Percentiles rank a stretch among this genome's conserved stretches.
These are phyloP conservation scores for Drosophila imparisetae DNA, from an alignment of 2,888 invertebrate genomes.

Conservation along the genomic window DNA sequence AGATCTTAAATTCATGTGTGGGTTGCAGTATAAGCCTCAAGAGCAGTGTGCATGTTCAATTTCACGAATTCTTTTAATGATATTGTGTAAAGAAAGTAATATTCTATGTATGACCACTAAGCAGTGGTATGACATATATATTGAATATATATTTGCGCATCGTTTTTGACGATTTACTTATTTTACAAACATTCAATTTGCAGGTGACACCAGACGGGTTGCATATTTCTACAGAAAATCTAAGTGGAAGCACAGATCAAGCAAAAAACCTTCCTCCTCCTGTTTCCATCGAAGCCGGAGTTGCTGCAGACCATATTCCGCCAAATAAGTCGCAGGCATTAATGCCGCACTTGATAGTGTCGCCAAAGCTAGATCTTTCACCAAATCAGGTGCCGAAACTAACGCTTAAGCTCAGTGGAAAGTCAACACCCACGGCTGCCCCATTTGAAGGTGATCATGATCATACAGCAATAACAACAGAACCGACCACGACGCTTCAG, in stretches of 20 bases:
- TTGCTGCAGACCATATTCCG: slow-evolving; percentile 7
- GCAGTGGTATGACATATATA: not conserved
- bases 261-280: not conserved
- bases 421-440: slow-evolving; percentile 26
- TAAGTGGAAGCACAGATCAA: slow-evolving; percentile 2
- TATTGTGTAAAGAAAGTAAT: not conserved
- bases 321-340: not conserved
- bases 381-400: slow-evolving; percentile 89
- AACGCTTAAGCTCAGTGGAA: slow-evolving; percentile 89
- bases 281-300: not conserved
- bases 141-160: not conserved
- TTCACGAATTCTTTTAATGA: not conserved
- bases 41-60: not conserved
- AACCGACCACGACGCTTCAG: not conserved
- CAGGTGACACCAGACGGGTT: slow-evolving; percentile 28
- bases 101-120: not conserved
- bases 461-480: slow-evolving; percentile 10
- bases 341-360: slow-evolving; percentile 10
- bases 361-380: slow-evolving; percentile 39
- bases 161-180: not conserved
- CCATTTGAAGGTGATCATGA: slow-evolving; percentile 21
- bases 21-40: not conserved
- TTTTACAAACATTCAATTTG: slow-evolving; percentile 13
- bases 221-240: slow-evolving; percentile 1
- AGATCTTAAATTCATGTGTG: not conserved